Base-by-base conservation (phyloP, 2,797 vertebrate species). In the Mastacembelus armatus region DNA sequence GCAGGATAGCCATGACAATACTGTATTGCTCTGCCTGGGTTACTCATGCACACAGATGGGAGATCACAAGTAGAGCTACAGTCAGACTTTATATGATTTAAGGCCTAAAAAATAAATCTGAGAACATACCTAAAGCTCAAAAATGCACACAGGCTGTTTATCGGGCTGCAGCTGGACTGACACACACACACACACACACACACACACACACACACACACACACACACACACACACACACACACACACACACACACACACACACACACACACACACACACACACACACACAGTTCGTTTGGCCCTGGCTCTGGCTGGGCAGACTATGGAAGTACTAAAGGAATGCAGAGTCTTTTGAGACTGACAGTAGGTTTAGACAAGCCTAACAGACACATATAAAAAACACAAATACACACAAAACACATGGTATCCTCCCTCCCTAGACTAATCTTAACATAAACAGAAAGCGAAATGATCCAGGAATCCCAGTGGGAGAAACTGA, bases 261-360 rank as follows among this genome's bases (percentile, higher is more conserved):
- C n/a, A 49, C 42, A 51, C 11, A 38, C 36, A 30, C 39, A 40
- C n/a, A n/a, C n/a, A n/a, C n/a, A n/a, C n/a, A n/a, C 35, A 47
- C 29, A 54, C 29, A 49, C 11, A 65, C 18, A 47, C 2, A 14
- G 47, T 47, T 55, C 44, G 30, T 56, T 74, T 51, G 43, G 77
- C 66, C 49, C 35, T 29, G 48, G 71, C 68, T 49, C 74, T 71
- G 56, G 48, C 65, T 74, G 57, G 58, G 15, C 49, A 64, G 56
- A 68, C 66, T 60, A 55, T 74, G 61, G 63, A 82, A 66, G 74
- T 22, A 64, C 61, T 71, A 18, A 22, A 81, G 70, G 88, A 91
- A 89, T 89, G 89, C 58, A 71, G 59, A 79, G 54, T 45, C 48
- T 66, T 71, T 62, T 55, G 32, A 52, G 51, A 48, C 67, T 54